Conservation (phyloP, 2,113 vertebrate species). For the Azemiops feae region DNA sequence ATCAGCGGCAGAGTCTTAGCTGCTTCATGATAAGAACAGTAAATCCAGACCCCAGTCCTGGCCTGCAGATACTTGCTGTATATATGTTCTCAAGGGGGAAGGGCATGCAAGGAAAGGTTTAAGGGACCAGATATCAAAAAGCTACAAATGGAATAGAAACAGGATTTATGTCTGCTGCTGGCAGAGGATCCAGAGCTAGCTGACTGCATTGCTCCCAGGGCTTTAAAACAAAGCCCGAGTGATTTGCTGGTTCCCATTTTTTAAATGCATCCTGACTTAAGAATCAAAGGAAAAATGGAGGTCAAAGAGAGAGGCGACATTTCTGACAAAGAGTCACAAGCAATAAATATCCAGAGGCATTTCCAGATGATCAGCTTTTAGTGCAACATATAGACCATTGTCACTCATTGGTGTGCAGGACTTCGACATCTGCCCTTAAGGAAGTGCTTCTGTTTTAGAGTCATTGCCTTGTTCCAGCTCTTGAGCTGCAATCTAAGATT, state of each 20-base stretch:
- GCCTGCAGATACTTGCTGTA: slow-evolving; percentile 2
- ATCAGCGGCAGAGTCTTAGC: background rate
- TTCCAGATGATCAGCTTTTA: slow-evolving; percentile 7
- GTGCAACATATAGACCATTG: background rate
- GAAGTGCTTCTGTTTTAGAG: background rate
- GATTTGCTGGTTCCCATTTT: background rate
- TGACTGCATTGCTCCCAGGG: background rate
- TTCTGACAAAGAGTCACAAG: background rate
- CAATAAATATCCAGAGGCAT: slow-evolving; percentile 5
- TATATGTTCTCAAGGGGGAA: slow-evolving; percentile 3
- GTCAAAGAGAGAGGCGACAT: background rate
- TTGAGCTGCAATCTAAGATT: background rate
- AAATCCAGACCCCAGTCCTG: slow-evolving; percentile 14
- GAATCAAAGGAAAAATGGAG: background rate
- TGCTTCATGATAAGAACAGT: slow-evolving; percentile 20
- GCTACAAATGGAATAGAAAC: slow-evolving; percentile 19
- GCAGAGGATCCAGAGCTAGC: slow-evolving; percentile 10
- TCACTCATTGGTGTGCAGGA: background rate
- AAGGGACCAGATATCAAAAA: slow-evolving; percentile 26
- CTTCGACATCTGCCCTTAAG: background rate
- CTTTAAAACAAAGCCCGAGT: background rate
- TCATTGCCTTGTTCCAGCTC: background rate
- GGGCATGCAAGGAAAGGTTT: slow-evolving; percentile 20
- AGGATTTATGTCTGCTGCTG: slow-evolving; percentile 21
- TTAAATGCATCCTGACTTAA: background rate